A percentile compares a stretch with the other conserved stretches of the same genome.
Conservation (phyloP, 2,113 vertebrate species). For the Apaloderma vittatum region DNA sequence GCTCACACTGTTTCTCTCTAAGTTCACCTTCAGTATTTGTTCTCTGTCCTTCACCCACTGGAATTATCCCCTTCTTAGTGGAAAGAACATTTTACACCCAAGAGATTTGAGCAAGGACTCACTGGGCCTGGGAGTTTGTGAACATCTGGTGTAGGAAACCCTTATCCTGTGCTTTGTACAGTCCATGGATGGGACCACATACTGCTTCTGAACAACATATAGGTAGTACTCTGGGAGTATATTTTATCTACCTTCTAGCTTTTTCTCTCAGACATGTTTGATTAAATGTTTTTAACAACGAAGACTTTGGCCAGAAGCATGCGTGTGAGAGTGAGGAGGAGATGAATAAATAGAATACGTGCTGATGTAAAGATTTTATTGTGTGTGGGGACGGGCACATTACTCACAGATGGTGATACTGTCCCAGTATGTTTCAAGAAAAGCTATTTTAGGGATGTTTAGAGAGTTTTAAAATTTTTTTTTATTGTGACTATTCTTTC, state of each 20-base stretch:
- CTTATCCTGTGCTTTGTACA: neutral
- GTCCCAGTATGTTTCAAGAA: neutral
- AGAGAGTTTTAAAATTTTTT: neutral
- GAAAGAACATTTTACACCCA: neutral
- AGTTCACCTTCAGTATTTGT: neutral
- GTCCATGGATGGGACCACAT: neutral
- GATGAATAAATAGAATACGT: neutral
- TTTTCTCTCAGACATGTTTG: neutral
- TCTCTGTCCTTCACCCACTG: neutral
- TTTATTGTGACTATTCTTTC: slow-evolving; percentile 16
- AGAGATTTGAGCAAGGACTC: neutral
- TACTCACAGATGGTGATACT: slow-evolving; percentile 4
- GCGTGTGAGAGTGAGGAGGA: neutral
- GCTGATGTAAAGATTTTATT: neutral
- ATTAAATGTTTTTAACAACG: neutral
- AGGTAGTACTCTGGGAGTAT: neutral
- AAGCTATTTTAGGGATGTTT: slow-evolving; percentile 21
- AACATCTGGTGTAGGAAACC: neutral
- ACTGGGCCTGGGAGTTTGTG: accelerated
- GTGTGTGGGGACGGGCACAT: neutral
- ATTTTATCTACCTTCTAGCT: neutral
- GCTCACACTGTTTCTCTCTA: neutral
- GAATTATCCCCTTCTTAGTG: neutral
- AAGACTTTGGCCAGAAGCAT: neutral
- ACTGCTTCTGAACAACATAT: neutral